Conservation (phyloP, 2,888 invertebrate species). For the Lepas anatifera region DNA sequence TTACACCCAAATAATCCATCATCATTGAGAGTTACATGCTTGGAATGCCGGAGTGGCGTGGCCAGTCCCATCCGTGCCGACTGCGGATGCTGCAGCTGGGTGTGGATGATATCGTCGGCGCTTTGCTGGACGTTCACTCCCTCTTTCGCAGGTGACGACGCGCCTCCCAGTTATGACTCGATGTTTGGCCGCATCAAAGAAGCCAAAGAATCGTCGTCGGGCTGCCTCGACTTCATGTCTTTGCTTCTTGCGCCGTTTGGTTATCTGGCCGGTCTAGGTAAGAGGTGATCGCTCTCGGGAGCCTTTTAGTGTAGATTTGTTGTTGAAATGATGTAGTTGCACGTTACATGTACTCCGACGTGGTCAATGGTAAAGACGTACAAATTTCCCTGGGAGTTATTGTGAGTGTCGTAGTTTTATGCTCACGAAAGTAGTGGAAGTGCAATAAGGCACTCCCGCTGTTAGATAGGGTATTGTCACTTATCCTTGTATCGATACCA, state of each 20-base stretch:
- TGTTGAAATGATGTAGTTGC: neutral
- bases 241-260: neutral
- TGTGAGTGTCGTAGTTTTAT: no score
- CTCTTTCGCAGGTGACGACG: neutral
- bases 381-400: neutral
- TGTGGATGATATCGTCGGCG: neutral
- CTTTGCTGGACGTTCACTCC: neutral
- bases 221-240: neutral
- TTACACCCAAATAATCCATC: neutral
- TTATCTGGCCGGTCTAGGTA: neutral
- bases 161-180: neutral
- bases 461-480: no score
- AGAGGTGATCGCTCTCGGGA: neutral
- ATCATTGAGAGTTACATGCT: neutral
- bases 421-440: no score
- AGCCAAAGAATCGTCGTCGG: neutral
- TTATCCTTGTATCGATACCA: no score
- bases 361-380: neutral
- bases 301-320: neutral
- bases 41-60: neutral
- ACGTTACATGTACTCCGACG: neutral
- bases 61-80: no score
- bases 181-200: neutral
- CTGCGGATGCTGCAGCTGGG: no score
- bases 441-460: no score